These are phyloP conservation scores for Damaliscus lunatus DNA, from an alignment of 2,113 vertebrate species.

Conservation along the genomic window DNA sequence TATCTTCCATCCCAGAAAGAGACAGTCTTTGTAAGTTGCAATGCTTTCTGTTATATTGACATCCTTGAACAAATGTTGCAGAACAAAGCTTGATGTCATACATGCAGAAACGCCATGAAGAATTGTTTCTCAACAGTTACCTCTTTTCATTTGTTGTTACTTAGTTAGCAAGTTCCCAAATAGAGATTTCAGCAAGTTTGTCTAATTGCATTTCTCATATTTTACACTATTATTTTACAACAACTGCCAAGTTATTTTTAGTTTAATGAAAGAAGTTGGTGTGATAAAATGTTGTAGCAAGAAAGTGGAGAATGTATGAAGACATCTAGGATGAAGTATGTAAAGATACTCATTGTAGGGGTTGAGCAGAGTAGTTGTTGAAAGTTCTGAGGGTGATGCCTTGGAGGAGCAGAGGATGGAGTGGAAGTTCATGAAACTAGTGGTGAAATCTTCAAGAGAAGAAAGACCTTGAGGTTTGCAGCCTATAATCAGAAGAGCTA, in stretches of 20 bases:
- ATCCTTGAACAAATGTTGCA: not conserved
- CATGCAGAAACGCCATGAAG: not conserved
- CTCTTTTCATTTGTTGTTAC: not conserved
- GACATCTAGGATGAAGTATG: not conserved
- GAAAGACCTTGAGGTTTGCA: not conserved
- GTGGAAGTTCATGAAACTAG: not conserved
- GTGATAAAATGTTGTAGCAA: not conserved
- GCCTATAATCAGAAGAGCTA: not conserved
- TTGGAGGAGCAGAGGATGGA: not conserved
- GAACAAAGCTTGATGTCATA: not conserved
- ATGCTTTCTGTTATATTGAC: not conserved
- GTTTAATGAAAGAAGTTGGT: not conserved
- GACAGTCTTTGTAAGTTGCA: not conserved
- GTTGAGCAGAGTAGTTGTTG: not conserved
- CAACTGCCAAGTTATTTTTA: not conserved
- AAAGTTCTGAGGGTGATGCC: not conserved
- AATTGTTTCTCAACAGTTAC: not conserved
- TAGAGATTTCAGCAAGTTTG: not conserved
- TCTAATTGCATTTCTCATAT: not conserved
- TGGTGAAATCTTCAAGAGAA: not conserved
- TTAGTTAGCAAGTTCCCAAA: too few species aligned
- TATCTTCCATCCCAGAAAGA: not conserved
- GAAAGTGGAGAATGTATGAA: not conserved
- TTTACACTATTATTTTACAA: not conserved
- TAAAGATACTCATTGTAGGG: not conserved